Evolutionary conservation across 1,140 invertebrate species (phyloP).

Genomic region (Lutraria rhynchaena): DNA sequence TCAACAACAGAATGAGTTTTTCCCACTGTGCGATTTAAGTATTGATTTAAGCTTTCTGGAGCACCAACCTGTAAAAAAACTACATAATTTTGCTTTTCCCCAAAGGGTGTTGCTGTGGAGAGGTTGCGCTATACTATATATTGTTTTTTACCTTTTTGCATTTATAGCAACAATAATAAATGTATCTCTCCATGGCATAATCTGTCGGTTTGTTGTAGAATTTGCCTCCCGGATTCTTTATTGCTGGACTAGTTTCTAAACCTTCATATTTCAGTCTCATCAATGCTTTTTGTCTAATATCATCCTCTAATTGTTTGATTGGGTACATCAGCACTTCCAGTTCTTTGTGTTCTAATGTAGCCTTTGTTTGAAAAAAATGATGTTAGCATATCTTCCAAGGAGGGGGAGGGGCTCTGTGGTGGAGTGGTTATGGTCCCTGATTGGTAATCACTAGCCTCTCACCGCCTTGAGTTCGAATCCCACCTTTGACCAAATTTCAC

Average conservation of each 20-base stretch:
- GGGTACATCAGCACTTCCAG: slow-evolving; percentile 90
- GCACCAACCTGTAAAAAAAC: neutral
- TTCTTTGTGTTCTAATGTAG: slow-evolving; percentile 91
- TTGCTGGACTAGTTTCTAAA: slow-evolving; percentile 88
- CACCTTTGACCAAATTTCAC: no score
- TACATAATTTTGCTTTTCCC: neutral
- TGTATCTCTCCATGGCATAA: slow-evolving; percentile 98
- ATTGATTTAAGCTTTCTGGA: no score
- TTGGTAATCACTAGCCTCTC: no score
- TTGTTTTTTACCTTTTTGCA: slow-evolving; percentile 91
- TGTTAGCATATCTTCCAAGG: no score
- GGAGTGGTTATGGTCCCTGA: no score
- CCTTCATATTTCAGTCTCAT: slow-evolving; percentile 98
- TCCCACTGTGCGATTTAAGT: no score
- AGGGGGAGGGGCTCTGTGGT: no score
- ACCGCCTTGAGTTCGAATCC: no score
- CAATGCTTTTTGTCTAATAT: slow-evolving; percentile 95
- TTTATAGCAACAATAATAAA: slow-evolving; percentile 98
- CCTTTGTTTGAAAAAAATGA: no score
- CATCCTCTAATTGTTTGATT: slow-evolving; percentile 91
- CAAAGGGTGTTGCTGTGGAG: no score
- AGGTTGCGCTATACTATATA: neutral
- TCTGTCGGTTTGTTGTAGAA: slow-evolving; percentile 90
- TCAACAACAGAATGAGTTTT: no score
- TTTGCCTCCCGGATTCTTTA: slow-evolving; percentile 85